Evolutionary conservation across 2,888 invertebrate species (phyloP).

Genomic region (Diplazon laetatorius): DNA sequence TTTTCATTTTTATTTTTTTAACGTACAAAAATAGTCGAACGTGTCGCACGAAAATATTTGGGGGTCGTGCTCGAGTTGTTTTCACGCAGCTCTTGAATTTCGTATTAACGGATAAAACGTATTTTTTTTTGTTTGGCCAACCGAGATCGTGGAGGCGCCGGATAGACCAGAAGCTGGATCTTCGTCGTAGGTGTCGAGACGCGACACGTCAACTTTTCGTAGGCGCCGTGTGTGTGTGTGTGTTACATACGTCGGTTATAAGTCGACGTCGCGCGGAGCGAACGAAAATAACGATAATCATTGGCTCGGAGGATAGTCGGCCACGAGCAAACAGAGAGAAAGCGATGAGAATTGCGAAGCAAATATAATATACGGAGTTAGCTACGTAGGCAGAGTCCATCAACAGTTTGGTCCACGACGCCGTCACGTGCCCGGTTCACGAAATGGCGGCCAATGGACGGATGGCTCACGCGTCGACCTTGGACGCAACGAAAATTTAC

Average conservation of each 20-base stretch:
- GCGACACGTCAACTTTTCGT: conserved; percentile 66
- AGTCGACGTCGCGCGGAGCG: conserved; percentile 64
- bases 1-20: neutral
- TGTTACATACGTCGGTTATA: conserved; percentile 25
- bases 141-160: neutral
- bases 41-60: neutral
- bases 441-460: neutral
- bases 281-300: conserved; percentile 68
- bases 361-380: conserved; percentile 13
- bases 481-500: no score
- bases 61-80: neutral
- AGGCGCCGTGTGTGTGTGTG: conserved; percentile 68
- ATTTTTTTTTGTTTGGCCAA: conserved; percentile 22
- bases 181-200: conserved; percentile 73
- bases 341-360: conserved; percentile 7
- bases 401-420: neutral
- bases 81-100: conserved; percentile 5
- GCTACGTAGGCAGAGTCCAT: neutral
- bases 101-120: neutral
- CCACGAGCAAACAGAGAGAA: neutral
- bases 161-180: conserved; percentile 18
- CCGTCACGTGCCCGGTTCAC: conserved; percentile 1
- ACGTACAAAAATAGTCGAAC: neutral
- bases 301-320: neutral
- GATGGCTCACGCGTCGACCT: no score